Percentiles rank a stretch among this genome's conserved stretches.
Evolutionary conservation across 2,113 vertebrate genomes (phyloP).

Genomic region (Xiphophorus maculatus): DNA sequence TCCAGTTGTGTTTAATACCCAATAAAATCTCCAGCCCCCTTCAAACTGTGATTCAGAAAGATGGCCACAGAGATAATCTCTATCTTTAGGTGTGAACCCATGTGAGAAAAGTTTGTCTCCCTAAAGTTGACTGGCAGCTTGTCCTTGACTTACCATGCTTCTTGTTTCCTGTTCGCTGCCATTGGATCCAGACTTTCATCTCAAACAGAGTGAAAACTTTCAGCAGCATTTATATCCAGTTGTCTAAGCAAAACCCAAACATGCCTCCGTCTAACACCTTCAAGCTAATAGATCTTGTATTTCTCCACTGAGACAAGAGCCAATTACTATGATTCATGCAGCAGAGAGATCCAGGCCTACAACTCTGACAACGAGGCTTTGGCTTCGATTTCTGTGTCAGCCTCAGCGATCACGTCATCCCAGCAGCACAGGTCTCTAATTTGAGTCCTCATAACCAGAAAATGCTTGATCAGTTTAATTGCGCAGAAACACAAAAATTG

Average conservation of each 20-base stretch:
- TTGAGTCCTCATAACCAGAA: not conserved
- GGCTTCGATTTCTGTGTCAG: constrained; percentile 56
- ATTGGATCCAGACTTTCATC: not conserved
- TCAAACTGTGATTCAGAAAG: not conserved
- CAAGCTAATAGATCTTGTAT: constrained; percentile 63
- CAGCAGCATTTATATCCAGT: constrained; percentile 20
- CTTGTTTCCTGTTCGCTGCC: not conserved
- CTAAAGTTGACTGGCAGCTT: not conserved
- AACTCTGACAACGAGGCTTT: constrained; percentile 37
- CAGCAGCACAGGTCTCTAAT: constrained; percentile 17
- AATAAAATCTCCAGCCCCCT: not conserved
- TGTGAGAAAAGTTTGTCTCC: not conserved
- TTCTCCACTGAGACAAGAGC: constrained; percentile 52
- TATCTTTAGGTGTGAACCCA: not conserved
- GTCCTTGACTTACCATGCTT: not conserved
- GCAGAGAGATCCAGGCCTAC: constrained; percentile 19
- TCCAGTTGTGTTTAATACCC: not conserved
- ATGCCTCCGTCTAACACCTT: constrained; percentile 31
- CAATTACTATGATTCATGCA: constrained; percentile 56
- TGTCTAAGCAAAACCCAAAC: constrained; percentile 24
- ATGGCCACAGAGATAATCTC: not conserved
- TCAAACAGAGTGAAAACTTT: not conserved
- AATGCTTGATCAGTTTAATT: not conserved
- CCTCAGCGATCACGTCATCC: constrained; percentile 25
- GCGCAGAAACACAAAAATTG: not conserved